Evolutionary conservation across 1,140 invertebrate species (phyloP), one percentile per base, ranked within the genome.

Genomic region (Drosophila hydei): DNA sequence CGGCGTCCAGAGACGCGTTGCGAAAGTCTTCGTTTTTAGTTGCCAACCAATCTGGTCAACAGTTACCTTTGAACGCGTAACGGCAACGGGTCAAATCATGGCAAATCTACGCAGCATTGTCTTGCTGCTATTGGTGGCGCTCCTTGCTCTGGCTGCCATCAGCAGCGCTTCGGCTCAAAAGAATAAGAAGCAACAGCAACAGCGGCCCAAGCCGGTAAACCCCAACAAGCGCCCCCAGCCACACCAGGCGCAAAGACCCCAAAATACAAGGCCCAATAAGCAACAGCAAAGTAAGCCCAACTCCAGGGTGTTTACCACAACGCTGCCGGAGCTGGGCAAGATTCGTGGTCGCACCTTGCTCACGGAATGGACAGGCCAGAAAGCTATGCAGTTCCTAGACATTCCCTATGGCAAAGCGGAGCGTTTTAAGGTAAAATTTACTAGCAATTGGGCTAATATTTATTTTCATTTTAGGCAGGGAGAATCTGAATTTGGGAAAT

Each of bases 321-420:
- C 72, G 5, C 38, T 92, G 25, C 78, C 90, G 0, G 62, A 48
- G 1, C 42, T 92, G 56, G 91, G 91, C 23, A 76, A 68, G 42
- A 60, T 92, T 5, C 75, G 81, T 3, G 91, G 91, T 8, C 77
- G 79, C 9, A 78, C 64, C 3, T 14, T 75, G 0, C 72, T 36
- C 23, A 78, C 89, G 0, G 78, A 89, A 16, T 92, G 91, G 91
- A 76, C 80, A 1, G 77, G 79, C 3, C 72, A 90, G 36, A 72
- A 14, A 6, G 75, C 92, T 25, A 77, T 79, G 50, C 84, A 92
- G 59, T 92, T 92, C 65, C 51, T 90, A 0, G 84, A 90, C 45
- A 73, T 92, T 12, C 90, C 90, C 30, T 92, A 91, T 27, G 91
- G 78, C 25, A 79, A 79, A 59, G 91, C 64, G 11, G 75, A 61